Conservation (phyloP, 2,888 invertebrate genomes). For the Zeuzera pyrina region DNA sequence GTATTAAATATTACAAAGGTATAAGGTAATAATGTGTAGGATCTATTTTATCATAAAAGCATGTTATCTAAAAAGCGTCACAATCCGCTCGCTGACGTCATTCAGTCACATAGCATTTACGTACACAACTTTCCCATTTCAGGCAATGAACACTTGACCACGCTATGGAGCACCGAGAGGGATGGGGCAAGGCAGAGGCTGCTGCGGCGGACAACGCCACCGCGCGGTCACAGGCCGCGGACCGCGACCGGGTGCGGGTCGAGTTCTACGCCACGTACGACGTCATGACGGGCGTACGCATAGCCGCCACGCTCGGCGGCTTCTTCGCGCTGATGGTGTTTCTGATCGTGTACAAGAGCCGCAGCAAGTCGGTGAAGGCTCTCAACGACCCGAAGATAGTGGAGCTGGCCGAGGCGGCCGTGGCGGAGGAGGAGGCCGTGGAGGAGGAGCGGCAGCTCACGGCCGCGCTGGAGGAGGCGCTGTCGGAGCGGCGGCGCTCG, state of each 20-base stretch:
- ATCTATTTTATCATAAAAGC: too few species aligned
- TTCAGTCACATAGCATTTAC: too few species aligned
- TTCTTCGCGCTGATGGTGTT: constrained; percentile 94
- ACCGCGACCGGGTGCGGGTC: constrained; percentile 80
- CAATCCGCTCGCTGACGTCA: too few species aligned
- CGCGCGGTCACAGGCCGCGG: constrained; percentile 49
- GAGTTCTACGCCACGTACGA: constrained; percentile 93
- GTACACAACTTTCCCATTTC: too few species aligned
- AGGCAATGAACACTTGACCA: constrained; percentile 67
- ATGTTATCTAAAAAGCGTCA: too few species aligned
- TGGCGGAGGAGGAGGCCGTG: constrained; percentile 76
- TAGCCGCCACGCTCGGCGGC: constrained; percentile 92
- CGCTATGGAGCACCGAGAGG: constrained; percentile 61
- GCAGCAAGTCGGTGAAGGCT: constrained; percentile 82
- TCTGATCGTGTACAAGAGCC: constrained; percentile 92
- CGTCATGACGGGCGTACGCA: constrained; percentile 94
- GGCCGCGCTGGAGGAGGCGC: constrained; percentile 79
- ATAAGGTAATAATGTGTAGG: too few species aligned
- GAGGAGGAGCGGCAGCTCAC: constrained; percentile 83
- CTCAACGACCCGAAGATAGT: constrained; percentile 86
- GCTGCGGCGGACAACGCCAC: constrained; percentile 50
- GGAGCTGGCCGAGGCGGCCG: constrained; percentile 84
- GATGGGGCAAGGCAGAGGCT: constrained; percentile 49
- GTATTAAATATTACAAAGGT: too few species aligned
- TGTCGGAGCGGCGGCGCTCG: constrained; percentile 61